Percentiles rank a stretch among this genome's conserved stretches.
Evolutionary conservation across 2,888 invertebrate species (phyloP).

Genomic region (Ceriagrion tenellum): DNA sequence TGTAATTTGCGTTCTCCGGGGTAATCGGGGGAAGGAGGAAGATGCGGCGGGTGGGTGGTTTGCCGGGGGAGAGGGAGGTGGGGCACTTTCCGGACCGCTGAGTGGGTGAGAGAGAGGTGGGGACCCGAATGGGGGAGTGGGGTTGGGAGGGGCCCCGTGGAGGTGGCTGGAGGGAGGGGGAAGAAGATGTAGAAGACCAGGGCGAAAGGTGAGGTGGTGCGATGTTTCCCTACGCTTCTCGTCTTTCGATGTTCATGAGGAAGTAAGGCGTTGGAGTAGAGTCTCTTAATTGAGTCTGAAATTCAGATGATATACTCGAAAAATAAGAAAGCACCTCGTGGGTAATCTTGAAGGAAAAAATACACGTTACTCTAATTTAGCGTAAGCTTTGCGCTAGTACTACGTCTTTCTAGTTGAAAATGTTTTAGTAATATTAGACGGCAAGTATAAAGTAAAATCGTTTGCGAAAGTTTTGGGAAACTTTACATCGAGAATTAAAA

Average conservation of each 20-base stretch:
- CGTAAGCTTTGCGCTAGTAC: too few species aligned
- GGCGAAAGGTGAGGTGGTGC: background rate
- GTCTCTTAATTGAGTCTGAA: too few species aligned
- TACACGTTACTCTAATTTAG: too few species aligned
- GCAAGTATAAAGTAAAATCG: too few species aligned
- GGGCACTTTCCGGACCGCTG: constrained; percentile 9
- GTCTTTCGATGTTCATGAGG: background rate
- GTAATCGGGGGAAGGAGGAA: constrained; percentile 9
- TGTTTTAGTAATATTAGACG: too few species aligned
- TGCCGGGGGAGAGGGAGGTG: background rate
- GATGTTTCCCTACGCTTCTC: background rate
- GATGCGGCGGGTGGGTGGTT: background rate
- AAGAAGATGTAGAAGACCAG: background rate
- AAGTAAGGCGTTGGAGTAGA: background rate
- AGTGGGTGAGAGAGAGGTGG: background rate
- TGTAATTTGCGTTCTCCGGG: constrained; percentile 66
- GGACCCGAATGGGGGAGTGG: background rate
- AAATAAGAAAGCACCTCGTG: too few species aligned
- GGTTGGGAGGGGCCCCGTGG: background rate
- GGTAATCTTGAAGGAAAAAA: too few species aligned
- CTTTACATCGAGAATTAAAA: too few species aligned
- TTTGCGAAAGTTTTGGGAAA: too few species aligned
- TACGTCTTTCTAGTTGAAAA: too few species aligned
- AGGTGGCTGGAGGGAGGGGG: background rate
- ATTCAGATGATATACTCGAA: too few species aligned